Evolutionary conservation across 92 coral and sea anemone species (phyloP), one percentile per base, ranked within the genome.

Genomic region (Porites divaricata): DNA sequence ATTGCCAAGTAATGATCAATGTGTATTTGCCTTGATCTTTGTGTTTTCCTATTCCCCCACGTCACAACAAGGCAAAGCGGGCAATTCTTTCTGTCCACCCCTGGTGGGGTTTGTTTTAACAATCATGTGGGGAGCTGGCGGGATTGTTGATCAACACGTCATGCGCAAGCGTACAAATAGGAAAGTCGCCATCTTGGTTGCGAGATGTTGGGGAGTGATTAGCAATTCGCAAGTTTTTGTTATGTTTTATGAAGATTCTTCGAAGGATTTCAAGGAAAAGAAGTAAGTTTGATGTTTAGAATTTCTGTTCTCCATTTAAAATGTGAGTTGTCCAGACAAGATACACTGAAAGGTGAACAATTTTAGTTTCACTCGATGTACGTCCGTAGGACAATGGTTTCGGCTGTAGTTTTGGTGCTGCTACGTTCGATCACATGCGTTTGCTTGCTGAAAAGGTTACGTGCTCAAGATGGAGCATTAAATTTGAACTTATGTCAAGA

Each of bases 151-250:
- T 71, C 79, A 73, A 61, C 79, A 94, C 98, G 93, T 92, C 92
- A 94, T 76, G 93, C 95, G 92, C 98, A 94, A 67, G 93, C 92
- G 93, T 79, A 67, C 45, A 22, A 75, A 61, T 68, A 51, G 74
- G 85, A 79, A 85, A 88, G 93, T 90, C 87, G 98, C 98, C 98
- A 94, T 94, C 91, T 94, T 94, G 94, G 90, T 89, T 90, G 98
- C 95, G 92, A 93, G 89, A 92, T 94, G 94, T 94, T 89, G 89
- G 98, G 98, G 95, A 93, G 90, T 85, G 96, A 94, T 94, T 92
- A 77, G 98, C 93, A 94, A 92, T 92, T 94, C 83, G 93, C 66
- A 88, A 92, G 93, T 71, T 94, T 93, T 94, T 94, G 98, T 94
- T 94, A 95, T 94, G 94, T 94, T 94, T 94, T 90, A 94, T 92